Base-by-base conservation (phyloP, 2,113 vertebrate species). In the Geococcyx californianus region DNA sequence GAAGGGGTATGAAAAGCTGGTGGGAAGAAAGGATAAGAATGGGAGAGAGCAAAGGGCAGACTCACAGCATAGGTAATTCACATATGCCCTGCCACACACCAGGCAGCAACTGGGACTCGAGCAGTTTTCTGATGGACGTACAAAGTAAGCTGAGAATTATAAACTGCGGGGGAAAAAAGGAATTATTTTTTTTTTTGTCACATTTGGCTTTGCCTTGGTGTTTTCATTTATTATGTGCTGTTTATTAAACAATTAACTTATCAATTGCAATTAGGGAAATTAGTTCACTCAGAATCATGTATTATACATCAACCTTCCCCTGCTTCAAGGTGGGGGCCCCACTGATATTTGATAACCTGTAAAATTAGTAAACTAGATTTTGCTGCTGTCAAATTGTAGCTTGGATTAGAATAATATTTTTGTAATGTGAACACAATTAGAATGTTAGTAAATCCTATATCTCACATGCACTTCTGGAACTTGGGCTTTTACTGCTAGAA, bases 21-120 rank as follows among this genome's bases (percentile, higher is more conserved):
- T 40, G 17, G 13, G 21, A 60, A 52, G 33, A 6, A 56, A 47
- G 16, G 15, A 3, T 24, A 56, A 69, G 69, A 49, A 34, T 47
- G 25, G 4, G 34, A 62, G n/a, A 54, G 51, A 34, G 33, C 13
- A 11, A 67, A 84, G 28, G 17, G 45, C 26, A 31, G 81, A 34
- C 31, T 91, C 26, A 8, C 11, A 74, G 18, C 29, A 3, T 0
- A 56, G 36, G 12, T 26, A 29, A 62, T 24, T 62, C 6, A 4
- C 2, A 4, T 18, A 7, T 60, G 14, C 16, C 44, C 7, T 31
- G 17, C 25, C 0, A 1, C 18, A 29, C 3, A 6, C 20, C 69
- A 90, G 47, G 34, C 25, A 64, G 36, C 14, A 51, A 6, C 5
- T 76, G 38, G 21, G 6, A 25, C 34, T 55, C 3, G 4, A n/a